Evolutionary conservation across 2,797 vertebrate genomes (phyloP).

Genomic region (Coilia nasus): DNA sequence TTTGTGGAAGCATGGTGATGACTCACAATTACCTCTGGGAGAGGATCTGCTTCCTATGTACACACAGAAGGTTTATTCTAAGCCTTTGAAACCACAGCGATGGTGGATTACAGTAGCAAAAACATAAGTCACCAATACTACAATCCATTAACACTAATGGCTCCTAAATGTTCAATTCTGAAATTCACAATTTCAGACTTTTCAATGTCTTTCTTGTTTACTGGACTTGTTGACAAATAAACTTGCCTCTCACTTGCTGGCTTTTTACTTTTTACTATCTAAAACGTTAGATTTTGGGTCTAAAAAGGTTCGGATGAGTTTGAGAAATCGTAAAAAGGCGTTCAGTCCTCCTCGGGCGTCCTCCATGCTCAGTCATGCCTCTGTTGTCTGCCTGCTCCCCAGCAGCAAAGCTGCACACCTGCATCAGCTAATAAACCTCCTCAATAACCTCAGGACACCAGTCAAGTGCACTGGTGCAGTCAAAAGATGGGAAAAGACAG

Average conservation of each 20-base stretch:
- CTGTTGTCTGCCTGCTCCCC: not conserved
- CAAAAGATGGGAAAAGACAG: not conserved
- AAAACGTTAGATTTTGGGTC: not conserved
- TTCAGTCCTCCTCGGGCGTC: not conserved
- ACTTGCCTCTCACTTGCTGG: not conserved
- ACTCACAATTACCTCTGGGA: too few species aligned
- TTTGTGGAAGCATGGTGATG: too few species aligned
- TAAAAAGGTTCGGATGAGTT: not conserved
- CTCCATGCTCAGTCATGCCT: not conserved
- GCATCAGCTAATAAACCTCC: constrained; percentile 2
- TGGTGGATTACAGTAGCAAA: too few species aligned
- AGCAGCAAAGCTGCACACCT: not conserved
- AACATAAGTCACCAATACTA: too few species aligned
- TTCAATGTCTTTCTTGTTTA: not conserved
- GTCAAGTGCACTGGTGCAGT: not conserved
- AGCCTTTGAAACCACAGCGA: too few species aligned
- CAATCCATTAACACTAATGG: too few species aligned
- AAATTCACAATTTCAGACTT: too few species aligned
- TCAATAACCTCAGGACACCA: not conserved
- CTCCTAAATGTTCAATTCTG: too few species aligned
- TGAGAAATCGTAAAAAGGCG: not conserved
- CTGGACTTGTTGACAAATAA: not conserved
- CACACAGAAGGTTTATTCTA: too few species aligned
- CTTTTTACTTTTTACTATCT: not conserved
- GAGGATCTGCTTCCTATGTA: too few species aligned